phyloP scores from a whole-genome alignment of 1,140 invertebrate species.

The Bombus cullumanus region DNA sequence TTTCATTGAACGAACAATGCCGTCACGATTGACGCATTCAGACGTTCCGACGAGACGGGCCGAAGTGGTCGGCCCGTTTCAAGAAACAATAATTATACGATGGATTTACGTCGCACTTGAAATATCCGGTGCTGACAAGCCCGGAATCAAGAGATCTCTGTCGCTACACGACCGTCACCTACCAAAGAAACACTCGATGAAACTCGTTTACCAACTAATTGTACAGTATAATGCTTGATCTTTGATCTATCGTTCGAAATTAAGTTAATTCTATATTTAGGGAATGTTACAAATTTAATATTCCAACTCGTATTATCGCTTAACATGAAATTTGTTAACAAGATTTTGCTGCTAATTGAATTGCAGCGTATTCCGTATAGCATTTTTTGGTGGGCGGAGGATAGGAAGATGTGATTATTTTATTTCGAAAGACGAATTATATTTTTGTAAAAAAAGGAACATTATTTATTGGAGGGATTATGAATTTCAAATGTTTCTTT shows the following conservation, averaged over 20 bases:
- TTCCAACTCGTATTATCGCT: too few relatives aligned
- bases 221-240: background rate
- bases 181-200: background rate
- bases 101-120: conserved; percentile 44
- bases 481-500: too few relatives aligned
- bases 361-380: too few relatives aligned
- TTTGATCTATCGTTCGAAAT: background rate
- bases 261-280: background rate
- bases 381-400: too few relatives aligned
- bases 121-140: conserved; percentile 37
- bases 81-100: conserved; percentile 55
- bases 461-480: too few relatives aligned
- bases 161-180: background rate
- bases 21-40: conserved; percentile 64
- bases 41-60: conserved; percentile 30
- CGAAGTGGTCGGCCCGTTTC: conserved; percentile 51
- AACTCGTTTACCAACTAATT: background rate
- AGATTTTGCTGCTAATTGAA: too few relatives aligned
- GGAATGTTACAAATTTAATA: too few relatives aligned
- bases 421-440: too few relatives aligned
- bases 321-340: too few relatives aligned
- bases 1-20: conserved; percentile 62
- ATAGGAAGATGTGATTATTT: too few relatives aligned
- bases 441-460: too few relatives aligned
- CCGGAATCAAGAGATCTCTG: background rate